Percentiles rank a stretch among this genome's conserved stretches.
phyloP scores from a whole-genome alignment of 2,113 vertebrate genomes.

The Neofelis nebulosa region DNA sequence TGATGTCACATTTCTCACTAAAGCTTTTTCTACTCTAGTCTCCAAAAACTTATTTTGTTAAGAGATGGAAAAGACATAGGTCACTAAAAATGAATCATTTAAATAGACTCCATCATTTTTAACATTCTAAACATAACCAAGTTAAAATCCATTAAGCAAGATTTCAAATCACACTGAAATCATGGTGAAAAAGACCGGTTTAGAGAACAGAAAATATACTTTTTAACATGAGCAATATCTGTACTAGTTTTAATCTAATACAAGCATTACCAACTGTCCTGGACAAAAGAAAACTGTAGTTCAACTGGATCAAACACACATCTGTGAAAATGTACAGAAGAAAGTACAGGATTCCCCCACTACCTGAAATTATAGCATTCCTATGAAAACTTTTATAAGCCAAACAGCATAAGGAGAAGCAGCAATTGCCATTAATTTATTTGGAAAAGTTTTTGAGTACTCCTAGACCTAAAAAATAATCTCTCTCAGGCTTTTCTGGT shows the following conservation, averaged over 20 bases:
- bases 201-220: not conserved
- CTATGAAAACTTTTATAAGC: not conserved
- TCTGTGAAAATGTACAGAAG: conserved; percentile 8
- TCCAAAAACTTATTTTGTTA: conserved; percentile 6
- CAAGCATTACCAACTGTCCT: not conserved
- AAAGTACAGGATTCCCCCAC: not conserved
- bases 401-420: not conserved
- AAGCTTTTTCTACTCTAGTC: not conserved
- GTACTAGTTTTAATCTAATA: not conserved
- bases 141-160: not conserved
- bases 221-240: not conserved
- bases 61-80: not conserved
- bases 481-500: not conserved
- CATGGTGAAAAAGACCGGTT: not conserved
- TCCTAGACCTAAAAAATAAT: not conserved
- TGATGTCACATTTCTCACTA: not conserved
- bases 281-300: conserved; percentile 41
- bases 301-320: not conserved
- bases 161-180: conserved; percentile 8
- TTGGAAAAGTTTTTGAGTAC: not conserved
- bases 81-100: not conserved
- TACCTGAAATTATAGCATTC: not conserved
- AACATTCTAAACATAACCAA: not conserved
- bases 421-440: not conserved
- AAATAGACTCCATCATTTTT: conserved; percentile 16